Base-by-base conservation (phyloP, 2,113 vertebrate species). In the Ceyx melanurus region DNA sequence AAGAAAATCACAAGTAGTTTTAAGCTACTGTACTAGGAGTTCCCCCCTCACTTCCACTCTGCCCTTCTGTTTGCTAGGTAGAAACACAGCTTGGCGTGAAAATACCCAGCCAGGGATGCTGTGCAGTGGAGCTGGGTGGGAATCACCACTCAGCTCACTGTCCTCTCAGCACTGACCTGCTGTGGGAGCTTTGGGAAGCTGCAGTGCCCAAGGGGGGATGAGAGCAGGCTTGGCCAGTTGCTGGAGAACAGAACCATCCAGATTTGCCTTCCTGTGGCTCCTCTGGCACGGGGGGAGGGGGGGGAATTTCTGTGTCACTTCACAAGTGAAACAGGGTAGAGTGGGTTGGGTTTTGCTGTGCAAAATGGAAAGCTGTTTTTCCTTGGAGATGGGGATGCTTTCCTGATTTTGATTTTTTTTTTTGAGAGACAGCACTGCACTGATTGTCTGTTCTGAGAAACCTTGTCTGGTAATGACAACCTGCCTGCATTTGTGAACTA, bases 391-490 rank as follows among this genome's bases (percentile, higher is more conserved):
- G 61, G 28, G 66, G 58, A n/a, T 78, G 35, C 61, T 86, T 93
- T 90, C 16, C 57, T 75, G 57, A 53, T 37, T 87, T 6, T 48
- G 15, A 11, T 37, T 37, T 10, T 37, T 37, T 37, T 37, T 37
- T 37, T 37, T 58, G 46, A 66, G 66, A 90, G 46, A 71, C 50
- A 45, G 46, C 25, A 43, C 48, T 26, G 18, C 43, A 45, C 71
- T 50, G 33, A 92, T 94, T 91, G 66, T 68, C 77, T 85, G 64
- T 54, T 86, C 76, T 66, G 72, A 85, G 64, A 95, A 96, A 77
- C 77, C 65, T 90, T 81, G 66, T 73, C 76, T 88, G 33, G 31
- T 86, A 70, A 65, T 77, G 70, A 86, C 81, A 93, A 93, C 73
- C 86, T 86, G 73, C 54, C 53, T 86, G 74, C 33, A 28, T 92